Evolutionary conservation across 2,113 vertebrate species (phyloP).

Genomic region (Chaetodon trifascialis): DNA sequence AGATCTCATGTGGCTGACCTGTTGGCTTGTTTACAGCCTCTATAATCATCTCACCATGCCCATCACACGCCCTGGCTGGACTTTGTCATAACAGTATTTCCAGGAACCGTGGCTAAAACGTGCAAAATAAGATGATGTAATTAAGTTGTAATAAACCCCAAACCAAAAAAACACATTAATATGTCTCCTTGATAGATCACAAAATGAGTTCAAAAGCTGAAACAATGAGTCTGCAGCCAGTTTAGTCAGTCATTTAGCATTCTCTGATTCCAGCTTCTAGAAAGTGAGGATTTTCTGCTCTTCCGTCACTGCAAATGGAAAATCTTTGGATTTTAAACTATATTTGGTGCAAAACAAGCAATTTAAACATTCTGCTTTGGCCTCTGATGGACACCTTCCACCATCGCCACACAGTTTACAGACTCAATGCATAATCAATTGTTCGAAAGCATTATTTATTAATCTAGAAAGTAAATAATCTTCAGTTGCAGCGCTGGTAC

Average conservation of each 20-base stretch:
- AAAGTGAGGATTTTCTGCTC: neutral
- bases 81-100: neutral
- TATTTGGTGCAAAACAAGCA: neutral
- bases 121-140: neutral
- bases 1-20: neutral
- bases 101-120: neutral
- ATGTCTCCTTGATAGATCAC: neutral
- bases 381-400: neutral
- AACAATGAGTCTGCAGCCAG: neutral
- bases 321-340: neutral
- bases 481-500: neutral
- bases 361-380: neutral
- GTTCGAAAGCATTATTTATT: neutral
- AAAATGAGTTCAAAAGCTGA: neutral
- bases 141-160: neutral
- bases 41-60: neutral
- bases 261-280: neutral
- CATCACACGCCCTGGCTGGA: neutral
- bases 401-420: neutral
- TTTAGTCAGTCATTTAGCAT: neutral
- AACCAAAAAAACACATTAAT: too few species aligned
- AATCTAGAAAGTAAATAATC: neutral
- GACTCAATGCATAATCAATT: neutral
- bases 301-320: neutral
- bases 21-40: neutral